Evolutionary conservation across 2,113 vertebrate genomes (phyloP).

Genomic region (Ornithorhynchus anatinus): DNA sequence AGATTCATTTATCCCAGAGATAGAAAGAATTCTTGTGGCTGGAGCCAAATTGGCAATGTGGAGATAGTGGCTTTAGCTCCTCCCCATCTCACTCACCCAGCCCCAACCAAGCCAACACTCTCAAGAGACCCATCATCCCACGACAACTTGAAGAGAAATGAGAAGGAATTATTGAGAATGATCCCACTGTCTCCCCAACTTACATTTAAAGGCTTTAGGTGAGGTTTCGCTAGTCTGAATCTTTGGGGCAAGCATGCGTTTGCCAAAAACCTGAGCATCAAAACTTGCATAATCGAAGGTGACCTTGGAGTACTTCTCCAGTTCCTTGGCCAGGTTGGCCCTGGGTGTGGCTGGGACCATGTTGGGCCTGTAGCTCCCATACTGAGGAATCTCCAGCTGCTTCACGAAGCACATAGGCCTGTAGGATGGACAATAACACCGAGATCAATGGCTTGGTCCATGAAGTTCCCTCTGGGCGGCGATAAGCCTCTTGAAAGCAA

Average conservation of each 20-base stretch:
- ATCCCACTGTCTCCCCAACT: conserved; percentile 61
- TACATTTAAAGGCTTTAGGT: conserved; percentile 99
- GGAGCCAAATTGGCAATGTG: not conserved
- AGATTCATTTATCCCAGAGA: conserved; percentile 12
- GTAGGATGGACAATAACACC: not conserved
- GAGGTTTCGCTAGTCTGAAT: conserved; percentile 96
- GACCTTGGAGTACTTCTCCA: conserved; percentile 99
- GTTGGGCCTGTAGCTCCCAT: conserved; percentile 89
- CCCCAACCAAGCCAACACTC: not conserved
- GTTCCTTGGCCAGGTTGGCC: conserved; percentile 96
- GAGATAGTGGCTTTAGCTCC: not conserved
- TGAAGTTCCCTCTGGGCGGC: no score
- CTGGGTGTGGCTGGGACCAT: conserved; percentile 88
- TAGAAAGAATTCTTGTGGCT: not conserved
- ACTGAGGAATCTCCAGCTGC: conserved; percentile 94
- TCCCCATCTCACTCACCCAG: not conserved
- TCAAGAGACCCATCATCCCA: not conserved
- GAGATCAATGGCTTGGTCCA: not conserved
- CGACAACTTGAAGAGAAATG: not conserved
- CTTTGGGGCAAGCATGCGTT: conserved; percentile 98
- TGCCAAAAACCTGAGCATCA: conserved; percentile 98
- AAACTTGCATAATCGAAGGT: conserved; percentile 99
- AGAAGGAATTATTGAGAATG: not conserved
- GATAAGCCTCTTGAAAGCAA: no score
- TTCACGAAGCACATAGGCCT: conserved; percentile 99